Percentiles rank a stretch among this genome's conserved stretches.
These are phyloP conservation scores for Ethmia dodecea DNA, from an alignment of 2,888 invertebrate genomes.

Conservation along the genomic window DNA sequence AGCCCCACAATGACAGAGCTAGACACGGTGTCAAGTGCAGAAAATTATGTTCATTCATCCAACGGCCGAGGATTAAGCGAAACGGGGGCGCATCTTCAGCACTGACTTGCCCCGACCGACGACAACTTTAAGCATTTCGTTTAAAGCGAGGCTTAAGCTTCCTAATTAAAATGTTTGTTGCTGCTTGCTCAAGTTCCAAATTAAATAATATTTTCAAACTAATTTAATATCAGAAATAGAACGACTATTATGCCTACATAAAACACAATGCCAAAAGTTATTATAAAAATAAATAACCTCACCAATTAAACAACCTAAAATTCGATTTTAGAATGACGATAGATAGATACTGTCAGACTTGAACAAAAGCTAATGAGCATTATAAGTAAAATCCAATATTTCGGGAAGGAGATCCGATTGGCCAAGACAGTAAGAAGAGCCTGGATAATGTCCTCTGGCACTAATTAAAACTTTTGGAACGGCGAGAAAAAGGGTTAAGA, in stretches of 20 bases:
- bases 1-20: constrained; percentile 55
- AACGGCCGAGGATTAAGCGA: constrained; percentile 60
- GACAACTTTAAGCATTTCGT: constrained; percentile 36
- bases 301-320: too few species aligned
- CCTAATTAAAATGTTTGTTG: constrained; percentile 40
- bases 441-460: constrained; percentile 72
- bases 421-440: constrained; percentile 44
- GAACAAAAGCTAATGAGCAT: constrained; percentile 37
- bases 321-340: too few species aligned
- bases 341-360: constrained; percentile 30
- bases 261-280: too few species aligned
- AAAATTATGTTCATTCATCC: constrained; percentile 75
- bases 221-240: too few species aligned
- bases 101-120: constrained; percentile 24
- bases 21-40: constrained; percentile 72
- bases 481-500: constrained; percentile 68
- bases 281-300: too few species aligned
- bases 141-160: constrained; percentile 36
- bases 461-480: constrained; percentile 73
- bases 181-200: too few species aligned
- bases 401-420: constrained; percentile 43
- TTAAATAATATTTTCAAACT: too few species aligned
- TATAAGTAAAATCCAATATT: constrained; percentile 49
- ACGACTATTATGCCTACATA: too few species aligned
- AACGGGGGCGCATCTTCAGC: constrained; percentile 63